Evolutionary conservation across 1,140 invertebrate genomes (phyloP), one percentile per base, ranked within the genome.

Genomic region (Diprion similis): DNA sequence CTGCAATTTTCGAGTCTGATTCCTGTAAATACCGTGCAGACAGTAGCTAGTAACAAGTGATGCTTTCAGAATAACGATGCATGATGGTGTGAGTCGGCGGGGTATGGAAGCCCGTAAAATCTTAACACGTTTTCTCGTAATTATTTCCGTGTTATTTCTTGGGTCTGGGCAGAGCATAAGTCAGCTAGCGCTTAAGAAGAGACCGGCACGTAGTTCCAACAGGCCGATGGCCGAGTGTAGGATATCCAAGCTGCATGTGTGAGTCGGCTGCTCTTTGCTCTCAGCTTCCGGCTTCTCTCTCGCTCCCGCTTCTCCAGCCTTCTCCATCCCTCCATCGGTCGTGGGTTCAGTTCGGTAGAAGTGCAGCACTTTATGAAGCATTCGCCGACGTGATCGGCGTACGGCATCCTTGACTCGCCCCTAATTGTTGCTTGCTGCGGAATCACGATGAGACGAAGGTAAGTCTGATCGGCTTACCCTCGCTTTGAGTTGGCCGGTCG

Each of bases 321-420:
- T 19, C 46, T 73, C 72, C 46, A 37, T 48, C 46, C 15, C 46
- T 51, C 10, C 47, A 6, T 37, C 15, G 24, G 15, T 8, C 24
- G 8, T 46, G 45, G 19, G 18, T 45, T 64, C 46, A 66, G 66
- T 66, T 65, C 46, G 66, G 71, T 70, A 67, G 10, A 74, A 68
- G 73, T 73, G 79, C 71, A 77, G 78, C 78, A 78, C 77, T 83
- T 85, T 83, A 83, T 83, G 79, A 82, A 83, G 79, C 80, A 78
- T 83, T 81, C 74, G 77, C 73, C 77, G 77, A 83, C 80, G 81
- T 82, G 81, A 76, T 77, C 59, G 51, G 80, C 71, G 59, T 83
- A 75, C 77, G 73, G 80, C 73, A 13, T 70, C 70, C 66, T 70
- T 70, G 71, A 73, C 76, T 80, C 82, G 77, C 79, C 82, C 75